Percentiles rank a stretch among this genome's conserved stretches.
phyloP scores from a whole-genome alignment of 2,888 invertebrate species.

The Drosophila subquinaria region DNA sequence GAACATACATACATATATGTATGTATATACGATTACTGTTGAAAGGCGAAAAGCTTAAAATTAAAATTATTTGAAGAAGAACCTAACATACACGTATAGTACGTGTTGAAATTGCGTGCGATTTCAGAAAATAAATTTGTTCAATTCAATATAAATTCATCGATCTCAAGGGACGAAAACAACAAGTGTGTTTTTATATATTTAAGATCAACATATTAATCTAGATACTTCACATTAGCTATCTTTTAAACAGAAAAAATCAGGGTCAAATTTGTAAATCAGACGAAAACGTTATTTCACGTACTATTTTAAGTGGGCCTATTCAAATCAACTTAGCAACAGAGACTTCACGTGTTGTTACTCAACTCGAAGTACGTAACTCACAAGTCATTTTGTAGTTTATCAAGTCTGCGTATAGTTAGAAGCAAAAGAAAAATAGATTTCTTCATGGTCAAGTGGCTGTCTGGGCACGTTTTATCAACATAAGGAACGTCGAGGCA shows the following conservation, averaged over 20 bases:
- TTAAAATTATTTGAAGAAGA: no score
- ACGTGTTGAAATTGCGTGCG: no score
- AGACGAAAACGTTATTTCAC: not conserved
- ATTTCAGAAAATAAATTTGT: no score
- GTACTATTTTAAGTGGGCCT: not conserved
- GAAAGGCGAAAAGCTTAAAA: no score
- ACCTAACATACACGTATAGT: no score
- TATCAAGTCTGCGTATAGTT: conserved; percentile 16
- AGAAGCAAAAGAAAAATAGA: conserved; percentile 4
- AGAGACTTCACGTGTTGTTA: conserved; percentile 22
- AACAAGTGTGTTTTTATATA: no score
- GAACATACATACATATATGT: no score
- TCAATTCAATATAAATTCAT: no score
- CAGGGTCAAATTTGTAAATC: conserved; percentile 1
- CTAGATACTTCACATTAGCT: no score
- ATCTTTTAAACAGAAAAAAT: conserved; percentile 1
- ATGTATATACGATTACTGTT: no score
- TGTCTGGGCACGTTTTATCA: conserved; percentile 42
- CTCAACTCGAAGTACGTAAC: conserved; percentile 4
- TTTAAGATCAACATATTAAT: no score
- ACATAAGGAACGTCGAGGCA: conserved; percentile 25
- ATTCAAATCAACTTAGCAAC: conserved; percentile 1
- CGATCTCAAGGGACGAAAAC: no score
- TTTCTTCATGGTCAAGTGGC: conserved; percentile 41
- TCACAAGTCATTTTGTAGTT: conserved; percentile 9